A percentile compares a stretch with the other conserved stretches of the same genome.
phyloP scores from a whole-genome alignment of 2,797 vertebrate species.

The Molossus alvarezi region DNA sequence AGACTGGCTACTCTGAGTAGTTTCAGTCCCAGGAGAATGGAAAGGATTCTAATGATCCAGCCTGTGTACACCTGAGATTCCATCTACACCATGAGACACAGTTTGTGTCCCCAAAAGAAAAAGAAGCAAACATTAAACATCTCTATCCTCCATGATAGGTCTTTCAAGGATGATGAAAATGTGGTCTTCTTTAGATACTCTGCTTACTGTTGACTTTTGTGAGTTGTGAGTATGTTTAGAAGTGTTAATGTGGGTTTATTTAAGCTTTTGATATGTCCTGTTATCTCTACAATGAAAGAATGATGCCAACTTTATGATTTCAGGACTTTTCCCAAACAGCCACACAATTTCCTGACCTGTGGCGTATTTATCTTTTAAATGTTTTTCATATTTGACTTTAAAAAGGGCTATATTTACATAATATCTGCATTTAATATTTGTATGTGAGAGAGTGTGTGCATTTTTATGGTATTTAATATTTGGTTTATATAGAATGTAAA shows the following conservation, averaged over 20 bases:
- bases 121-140: background rate
- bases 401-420: background rate
- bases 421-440: background rate
- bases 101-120: background rate
- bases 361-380: background rate
- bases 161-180: background rate
- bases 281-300: background rate
- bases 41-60: background rate
- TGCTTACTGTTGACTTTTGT: background rate
- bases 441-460: background rate
- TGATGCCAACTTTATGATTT: background rate
- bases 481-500: background rate
- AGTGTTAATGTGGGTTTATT: background rate
- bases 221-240: background rate
- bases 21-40: background rate
- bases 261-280: background rate
- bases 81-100: background rate
- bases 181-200: background rate
- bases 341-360: background rate
- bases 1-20: background rate
- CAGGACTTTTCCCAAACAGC: background rate
- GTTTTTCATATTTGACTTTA: background rate
- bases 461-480: background rate
- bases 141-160: background rate
- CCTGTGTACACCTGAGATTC: slow-evolving; percentile 2